Percentiles rank a stretch among this genome's conserved stretches.
Conservation (phyloP, 2,888 invertebrate genomes). For the Sarcophaga rosellei region DNA sequence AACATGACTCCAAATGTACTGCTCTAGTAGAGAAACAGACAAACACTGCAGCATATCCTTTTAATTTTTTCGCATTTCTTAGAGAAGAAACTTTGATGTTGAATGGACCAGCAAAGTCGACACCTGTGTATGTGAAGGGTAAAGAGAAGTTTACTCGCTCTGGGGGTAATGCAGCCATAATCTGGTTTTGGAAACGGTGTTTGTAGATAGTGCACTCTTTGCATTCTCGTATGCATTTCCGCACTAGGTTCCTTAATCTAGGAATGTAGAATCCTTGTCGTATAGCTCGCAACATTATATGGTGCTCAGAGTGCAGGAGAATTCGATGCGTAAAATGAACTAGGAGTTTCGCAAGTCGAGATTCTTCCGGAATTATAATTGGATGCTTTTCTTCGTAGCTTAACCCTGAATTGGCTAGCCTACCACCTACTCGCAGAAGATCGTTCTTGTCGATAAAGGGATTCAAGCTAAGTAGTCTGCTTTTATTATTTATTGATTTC, state of each 20-base stretch:
- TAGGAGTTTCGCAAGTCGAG: background rate
- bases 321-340: slow-evolving; percentile 10
- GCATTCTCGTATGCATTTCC: slow-evolving; percentile 39
- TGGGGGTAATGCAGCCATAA: slow-evolving; percentile 54
- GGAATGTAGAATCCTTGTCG: slow-evolving; percentile 12
- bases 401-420: slow-evolving; percentile 9
- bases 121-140: slow-evolving; percentile 39
- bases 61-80: slow-evolving; percentile 6
- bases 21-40: slow-evolving; percentile 54
- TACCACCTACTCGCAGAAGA: slow-evolving; percentile 7
- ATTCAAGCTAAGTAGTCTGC: background rate
- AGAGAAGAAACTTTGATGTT: background rate
- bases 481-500: no score
- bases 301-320: slow-evolving; percentile 33
- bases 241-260: slow-evolving; percentile 14
- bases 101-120: slow-evolving; percentile 63
- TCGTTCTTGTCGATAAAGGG: slow-evolving; percentile 6
- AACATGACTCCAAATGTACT: slow-evolving; percentile 49
- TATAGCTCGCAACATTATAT: slow-evolving; percentile 11
- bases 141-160: slow-evolving; percentile 49
- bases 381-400: slow-evolving; percentile 25
- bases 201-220: slow-evolving; percentile 49
- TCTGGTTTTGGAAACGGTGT: slow-evolving; percentile 35
- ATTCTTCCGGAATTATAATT: no score
- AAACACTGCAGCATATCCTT: slow-evolving; percentile 39